These are phyloP conservation scores for Tangachromis dhanisi DNA, from an alignment of 2,113 vertebrate species.

Conservation along the genomic window DNA sequence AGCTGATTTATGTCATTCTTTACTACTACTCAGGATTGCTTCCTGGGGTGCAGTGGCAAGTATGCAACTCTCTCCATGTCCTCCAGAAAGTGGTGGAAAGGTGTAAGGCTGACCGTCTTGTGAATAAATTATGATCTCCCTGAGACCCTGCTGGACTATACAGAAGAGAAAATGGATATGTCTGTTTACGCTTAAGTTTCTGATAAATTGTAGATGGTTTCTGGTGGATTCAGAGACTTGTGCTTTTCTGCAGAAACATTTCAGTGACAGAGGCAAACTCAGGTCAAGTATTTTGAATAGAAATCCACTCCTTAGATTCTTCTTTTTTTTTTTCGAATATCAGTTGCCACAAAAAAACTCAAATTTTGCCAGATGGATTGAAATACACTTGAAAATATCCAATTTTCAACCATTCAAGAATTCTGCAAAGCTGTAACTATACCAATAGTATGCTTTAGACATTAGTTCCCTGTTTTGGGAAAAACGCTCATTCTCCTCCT, in stretches of 20 bases:
- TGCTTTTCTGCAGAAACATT: background rate
- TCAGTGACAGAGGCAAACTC: background rate
- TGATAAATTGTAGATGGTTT: background rate
- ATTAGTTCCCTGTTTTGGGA: background rate
- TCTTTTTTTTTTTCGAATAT: background rate
- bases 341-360: background rate
- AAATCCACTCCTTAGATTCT: background rate
- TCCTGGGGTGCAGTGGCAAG: constrained; percentile 25
- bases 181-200: background rate
- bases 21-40: background rate
- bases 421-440: background rate
- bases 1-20: constrained; percentile 2
- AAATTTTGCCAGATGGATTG: background rate
- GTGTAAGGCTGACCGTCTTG: constrained; percentile 11
- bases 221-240: background rate
- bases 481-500: background rate
- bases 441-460: background rate
- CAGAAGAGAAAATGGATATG: constrained; percentile 14
- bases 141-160: constrained; percentile 40
- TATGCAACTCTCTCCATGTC: constrained; percentile 6
- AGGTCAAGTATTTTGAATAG: background rate
- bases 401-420: background rate
- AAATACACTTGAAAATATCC: background rate
- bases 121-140: constrained; percentile 53
- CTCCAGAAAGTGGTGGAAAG: constrained; percentile 31